Percentiles rank a stretch among this genome's conserved stretches.
Conservation (phyloP, 2,888 invertebrate genomes). For the Stictocephala bisonia region DNA sequence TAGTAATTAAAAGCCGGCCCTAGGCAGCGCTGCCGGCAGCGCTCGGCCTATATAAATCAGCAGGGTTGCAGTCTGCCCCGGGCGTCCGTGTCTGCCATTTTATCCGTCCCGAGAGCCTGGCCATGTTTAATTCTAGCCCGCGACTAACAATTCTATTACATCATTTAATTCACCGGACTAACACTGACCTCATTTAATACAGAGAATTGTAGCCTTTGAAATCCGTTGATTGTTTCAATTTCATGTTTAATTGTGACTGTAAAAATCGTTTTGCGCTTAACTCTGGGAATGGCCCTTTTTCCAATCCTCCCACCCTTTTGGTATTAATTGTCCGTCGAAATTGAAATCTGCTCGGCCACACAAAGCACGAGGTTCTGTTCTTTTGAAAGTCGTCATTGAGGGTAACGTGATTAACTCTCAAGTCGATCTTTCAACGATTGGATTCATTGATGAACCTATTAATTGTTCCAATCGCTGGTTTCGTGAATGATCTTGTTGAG, state of each 20-base stretch:
- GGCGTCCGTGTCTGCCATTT: background rate
- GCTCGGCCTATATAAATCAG: conserved; percentile 5
- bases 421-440: too few species aligned
- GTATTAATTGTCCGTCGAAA: too few species aligned
- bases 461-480: too few species aligned
- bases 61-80: background rate
- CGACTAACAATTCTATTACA: conserved; percentile 18
- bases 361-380: too few species aligned
- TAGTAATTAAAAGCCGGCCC: background rate
- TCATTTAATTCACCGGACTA: conserved; percentile 13
- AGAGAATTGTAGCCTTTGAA: conserved; percentile 10
- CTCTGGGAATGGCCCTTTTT: too few species aligned
- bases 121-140: conserved; percentile 29
- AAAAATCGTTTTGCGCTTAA: conserved; percentile 1
- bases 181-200: conserved; percentile 20
- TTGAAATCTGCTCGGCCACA: too few species aligned
- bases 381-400: too few species aligned
- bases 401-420: too few species aligned
- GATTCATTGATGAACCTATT: too few species aligned
- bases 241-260: conserved; percentile 1
- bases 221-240: conserved; percentile 24
- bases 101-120: background rate
- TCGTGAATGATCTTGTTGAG: too few species aligned
- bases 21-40: background rate
- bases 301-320: too few species aligned